Evolutionary conservation across 2,113 vertebrate genomes (phyloP).

Genomic region (Tragelaphus scriptus): DNA sequence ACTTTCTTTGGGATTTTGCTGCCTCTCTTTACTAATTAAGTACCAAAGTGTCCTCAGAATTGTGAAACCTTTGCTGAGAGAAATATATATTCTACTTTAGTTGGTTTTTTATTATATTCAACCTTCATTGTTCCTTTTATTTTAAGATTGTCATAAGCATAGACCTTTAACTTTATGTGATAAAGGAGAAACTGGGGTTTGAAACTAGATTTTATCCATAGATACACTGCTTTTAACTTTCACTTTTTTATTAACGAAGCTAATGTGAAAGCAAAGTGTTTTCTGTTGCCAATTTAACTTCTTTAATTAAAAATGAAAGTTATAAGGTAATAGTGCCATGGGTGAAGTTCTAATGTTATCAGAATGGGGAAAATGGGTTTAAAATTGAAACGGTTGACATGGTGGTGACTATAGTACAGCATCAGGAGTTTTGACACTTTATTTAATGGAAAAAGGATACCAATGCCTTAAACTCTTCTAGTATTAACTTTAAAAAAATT

Average conservation of each 20-base stretch:
- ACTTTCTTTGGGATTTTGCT: not conserved
- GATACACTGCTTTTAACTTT: constrained; percentile 73
- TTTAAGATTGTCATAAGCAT: not conserved
- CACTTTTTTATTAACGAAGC: constrained; percentile 80
- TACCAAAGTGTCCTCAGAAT: not conserved
- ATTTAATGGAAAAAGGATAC: constrained; percentile 72
- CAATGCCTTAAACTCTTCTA: constrained; percentile 57
- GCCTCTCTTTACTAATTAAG: not conserved
- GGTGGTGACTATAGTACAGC: constrained; percentile 46
- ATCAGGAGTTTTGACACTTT: constrained; percentile 69
- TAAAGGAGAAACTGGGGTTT: not conserved
- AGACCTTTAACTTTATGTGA: not conserved
- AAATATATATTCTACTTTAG: not conserved
- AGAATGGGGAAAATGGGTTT: constrained; percentile 74
- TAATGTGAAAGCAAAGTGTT: constrained; percentile 79
- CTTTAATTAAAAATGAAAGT: constrained; percentile 86
- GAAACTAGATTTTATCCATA: constrained; percentile 69
- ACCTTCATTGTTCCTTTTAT: not conserved
- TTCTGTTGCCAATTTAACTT: constrained; percentile 82
- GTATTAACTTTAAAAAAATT: constrained; percentile 34
- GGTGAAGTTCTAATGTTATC: constrained; percentile 80
- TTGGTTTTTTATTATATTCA: not conserved
- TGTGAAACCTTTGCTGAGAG: not conserved
- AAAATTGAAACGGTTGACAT: constrained; percentile 78
- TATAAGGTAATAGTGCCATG: constrained; percentile 78